Percentiles rank a stretch among this genome's conserved stretches.
phyloP scores from a whole-genome alignment of 1,140 invertebrate species.

The Cydia splendana region DNA sequence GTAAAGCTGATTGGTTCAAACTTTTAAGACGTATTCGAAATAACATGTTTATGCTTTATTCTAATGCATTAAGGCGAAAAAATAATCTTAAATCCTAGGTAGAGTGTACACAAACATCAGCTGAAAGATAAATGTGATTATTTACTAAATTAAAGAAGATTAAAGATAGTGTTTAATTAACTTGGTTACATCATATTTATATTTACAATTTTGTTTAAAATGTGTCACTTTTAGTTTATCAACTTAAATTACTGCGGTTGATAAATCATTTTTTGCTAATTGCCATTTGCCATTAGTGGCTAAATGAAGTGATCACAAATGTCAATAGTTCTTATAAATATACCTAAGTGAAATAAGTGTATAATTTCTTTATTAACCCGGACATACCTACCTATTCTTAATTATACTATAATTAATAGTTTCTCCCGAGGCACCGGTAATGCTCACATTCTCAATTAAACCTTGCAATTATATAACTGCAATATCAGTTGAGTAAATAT shows the following conservation, averaged over 20 bases:
- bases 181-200: neutral
- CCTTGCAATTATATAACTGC: constrained; percentile 7
- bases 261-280: constrained; percentile 1
- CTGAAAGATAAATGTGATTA: too few relatives aligned
- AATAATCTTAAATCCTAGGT: too few relatives aligned
- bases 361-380: too few relatives aligned
- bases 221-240: neutral
- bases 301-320: too few relatives aligned
- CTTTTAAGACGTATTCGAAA: neutral
- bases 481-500: constrained; percentile 19
- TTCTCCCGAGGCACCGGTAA: neutral
- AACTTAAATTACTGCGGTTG: neutral
- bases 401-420: neutral
- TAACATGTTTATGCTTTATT: neutral
- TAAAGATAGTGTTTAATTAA: neutral
- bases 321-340: too few relatives aligned
- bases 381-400: too few relatives aligned
- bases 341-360: too few relatives aligned
- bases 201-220: constrained; percentile 3
- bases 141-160: too few relatives aligned
- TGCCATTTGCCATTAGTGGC: neutral
- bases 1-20: neutral
- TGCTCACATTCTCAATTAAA: neutral
- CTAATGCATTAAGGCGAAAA: too few relatives aligned
- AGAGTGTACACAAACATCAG: too few relatives aligned